Percentiles rank a stretch among this genome's conserved stretches.
Conservation (phyloP, 2,888 invertebrate genomes). For the Autographa gamma region DNA sequence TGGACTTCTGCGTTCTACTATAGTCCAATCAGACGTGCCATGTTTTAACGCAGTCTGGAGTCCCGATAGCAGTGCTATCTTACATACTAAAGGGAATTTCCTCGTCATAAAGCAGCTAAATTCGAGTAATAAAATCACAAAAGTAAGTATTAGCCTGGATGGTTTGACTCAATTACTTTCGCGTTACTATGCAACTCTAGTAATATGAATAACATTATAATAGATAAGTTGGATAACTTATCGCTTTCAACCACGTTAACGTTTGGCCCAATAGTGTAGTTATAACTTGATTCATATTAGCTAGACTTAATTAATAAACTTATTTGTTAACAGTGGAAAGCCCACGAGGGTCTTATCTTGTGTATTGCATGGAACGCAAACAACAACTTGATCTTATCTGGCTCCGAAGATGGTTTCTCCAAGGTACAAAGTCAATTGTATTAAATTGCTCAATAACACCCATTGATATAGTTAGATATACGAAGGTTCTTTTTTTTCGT, state of each 20-base stretch:
- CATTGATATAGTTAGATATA: no score
- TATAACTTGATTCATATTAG: no score
- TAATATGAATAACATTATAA: no score
- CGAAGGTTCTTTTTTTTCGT: no score
- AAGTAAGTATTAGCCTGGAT: conserved; percentile 80
- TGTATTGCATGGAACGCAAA: conserved; percentile 98
- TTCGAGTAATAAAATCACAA: conserved; percentile 92
- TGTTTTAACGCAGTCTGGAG: conserved; percentile 96
- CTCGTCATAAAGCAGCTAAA: conserved; percentile 92
- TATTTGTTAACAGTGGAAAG: conserved; percentile 94
- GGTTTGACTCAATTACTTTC: neutral
- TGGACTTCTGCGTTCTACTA: conserved; percentile 97
- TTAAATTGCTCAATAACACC: no score
- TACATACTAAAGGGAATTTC: conserved; percentile 91
- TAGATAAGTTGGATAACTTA: no score
- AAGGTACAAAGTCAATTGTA: no score
- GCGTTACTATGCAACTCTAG: no score
- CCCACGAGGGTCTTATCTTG: conserved; percentile 97
- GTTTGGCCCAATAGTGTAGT: no score
- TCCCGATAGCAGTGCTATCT: conserved; percentile 91
- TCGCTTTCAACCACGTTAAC: no score
- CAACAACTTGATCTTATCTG: conserved; percentile 97
- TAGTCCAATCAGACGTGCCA: conserved; percentile 94
- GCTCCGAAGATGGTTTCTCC: conserved; percentile 97
- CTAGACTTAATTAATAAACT: no score